Conservation (phyloP, 2,888 invertebrate genomes). For the Metopia argyrocephala region DNA sequence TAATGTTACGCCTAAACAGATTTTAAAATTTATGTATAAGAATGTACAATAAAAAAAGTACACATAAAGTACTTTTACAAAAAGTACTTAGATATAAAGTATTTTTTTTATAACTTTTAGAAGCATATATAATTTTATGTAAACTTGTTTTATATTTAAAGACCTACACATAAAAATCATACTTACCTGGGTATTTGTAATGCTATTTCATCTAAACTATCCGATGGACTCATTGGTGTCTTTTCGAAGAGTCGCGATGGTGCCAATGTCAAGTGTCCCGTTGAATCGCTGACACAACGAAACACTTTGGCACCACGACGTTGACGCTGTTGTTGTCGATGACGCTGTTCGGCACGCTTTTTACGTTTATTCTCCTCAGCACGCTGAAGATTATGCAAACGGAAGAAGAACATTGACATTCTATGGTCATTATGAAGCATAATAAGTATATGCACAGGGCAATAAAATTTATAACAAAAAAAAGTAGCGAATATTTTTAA, state of each 20-base stretch:
- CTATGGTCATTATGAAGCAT: conserved; percentile 74
- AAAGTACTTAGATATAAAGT: too few species aligned
- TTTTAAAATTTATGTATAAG: too few species aligned
- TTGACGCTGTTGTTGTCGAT: conserved; percentile 78
- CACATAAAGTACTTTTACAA: too few species aligned
- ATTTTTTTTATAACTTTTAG: too few species aligned
- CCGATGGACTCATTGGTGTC: conserved; percentile 90
- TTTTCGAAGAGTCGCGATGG: conserved; percentile 91
- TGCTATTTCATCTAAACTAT: conserved; percentile 94
- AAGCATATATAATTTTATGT: too few species aligned
- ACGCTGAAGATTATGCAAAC: conserved; percentile 92
- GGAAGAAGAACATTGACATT: conserved; percentile 98
- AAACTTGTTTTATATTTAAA: neutral
- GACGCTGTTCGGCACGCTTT: conserved; percentile 80
- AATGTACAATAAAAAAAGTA: too few species aligned
- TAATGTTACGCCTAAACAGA: too few species aligned
- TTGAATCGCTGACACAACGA: conserved; percentile 79
- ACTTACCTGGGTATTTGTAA: conserved; percentile 95
- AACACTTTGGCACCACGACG: conserved; percentile 81
- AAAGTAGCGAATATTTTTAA: neutral
- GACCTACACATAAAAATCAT: too few species aligned
- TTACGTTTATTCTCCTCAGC: conserved; percentile 88
- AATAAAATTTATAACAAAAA: neutral
- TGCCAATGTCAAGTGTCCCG: conserved; percentile 82
- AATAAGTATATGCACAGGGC: neutral